Evolutionary conservation across 2,113 vertebrate genomes (phyloP), one percentile per base, ranked within the genome.

Genomic region (Hirundichthys speculiger): DNA sequence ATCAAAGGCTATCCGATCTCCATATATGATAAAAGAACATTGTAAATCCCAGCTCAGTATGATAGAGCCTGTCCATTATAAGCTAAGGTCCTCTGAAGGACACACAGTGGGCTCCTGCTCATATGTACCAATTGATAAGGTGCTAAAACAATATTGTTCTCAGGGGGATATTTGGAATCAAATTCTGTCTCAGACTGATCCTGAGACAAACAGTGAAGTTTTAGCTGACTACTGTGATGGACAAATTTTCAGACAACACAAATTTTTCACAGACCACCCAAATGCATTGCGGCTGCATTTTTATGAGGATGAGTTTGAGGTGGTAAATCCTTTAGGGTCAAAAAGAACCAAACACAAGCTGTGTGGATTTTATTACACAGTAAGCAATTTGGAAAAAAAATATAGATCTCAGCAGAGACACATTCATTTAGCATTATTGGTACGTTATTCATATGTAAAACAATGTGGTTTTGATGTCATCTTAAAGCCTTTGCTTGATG

Each of bases 1-100:
- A 13, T 22, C 47, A 49, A 49, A 49, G 19, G 19, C 19, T 49
- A 13, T 49, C 19, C 20, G 47, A 49, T 49, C 47, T 49, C 47
- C 47, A 49, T 22, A 49, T 15, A 49, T 49, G 20, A 22, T 49
- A 1, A 24, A 22, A 48, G 20, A 49, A 22, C 47, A 49, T 22
- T 49, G 47, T 49, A 49, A 49, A 22, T 24, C 13, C 19, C 22
- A 49, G 3, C 47, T 24, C 13, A 49, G 13, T 22, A 12, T 49
- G 47, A 24, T 14, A 14, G 47, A 24, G 24, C 47, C 47, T 22
- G 46, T 22, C 19, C 46, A 48, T 48, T 13, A 48, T 24, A 24
- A 22, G 3, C 14, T n/a, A n/a, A n/a, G n/a, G n/a, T n/a, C n/a
- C n/a, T n/a, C n/a, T n/a, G n/a, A n/a, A n/a, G n/a, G n/a, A 22